Base-by-base conservation (phyloP, 1,140 invertebrate genomes). In the Antheraea pernyi region DNA sequence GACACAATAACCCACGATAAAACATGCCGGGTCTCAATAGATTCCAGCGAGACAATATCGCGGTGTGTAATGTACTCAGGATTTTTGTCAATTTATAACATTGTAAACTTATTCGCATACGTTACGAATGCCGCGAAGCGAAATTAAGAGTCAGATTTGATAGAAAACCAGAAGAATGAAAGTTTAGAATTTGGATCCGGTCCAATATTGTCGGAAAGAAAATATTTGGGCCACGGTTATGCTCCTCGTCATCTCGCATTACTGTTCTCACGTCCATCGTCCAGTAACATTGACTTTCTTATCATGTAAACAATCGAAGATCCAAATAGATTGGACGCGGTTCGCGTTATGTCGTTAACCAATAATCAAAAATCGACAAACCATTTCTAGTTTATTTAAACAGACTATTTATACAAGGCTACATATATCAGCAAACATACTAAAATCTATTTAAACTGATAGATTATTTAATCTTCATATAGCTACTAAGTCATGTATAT, bases 241-340 rank as follows among this genome's bases (percentile, higher is more conserved):
- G 71, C 78, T 77, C 73, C 78, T 73, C 79, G 77, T 82, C 85
- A 86, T 86, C 86, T 90, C 82, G 80, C 74, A 79, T 89, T 88
- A 83, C 82, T 81, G 79, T 66, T 73, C 77, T 79, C 77, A 78
- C 80, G 79, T 77, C 74, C 75, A 83, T 6, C 84, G 81, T 90
- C 86, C 88, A 86, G 81, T 88, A 91, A 85, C 88, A 88, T 91
- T 88, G 86, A 91, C 85, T 89, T 87, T 88, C 83, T 81, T 79
- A 83, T 81, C 76, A 71, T 74, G 65, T 85, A 90, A 86, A 88
- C 82, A 86, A 79, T 80, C 79, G 70, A 22, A 61, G 69, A 75
- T 84, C 74, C 62, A 79, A 82, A 83, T 81, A 83, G 76, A 74
- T 74, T 83, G 82, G 70, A 80, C 64, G 74, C 70, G 59, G 68